A percentile compares a stretch with the other conserved stretches of the same genome.
These are phyloP conservation scores for Neotragus moschatus DNA, from an alignment of 2,113 vertebrate genomes.

Conservation along the genomic window DNA sequence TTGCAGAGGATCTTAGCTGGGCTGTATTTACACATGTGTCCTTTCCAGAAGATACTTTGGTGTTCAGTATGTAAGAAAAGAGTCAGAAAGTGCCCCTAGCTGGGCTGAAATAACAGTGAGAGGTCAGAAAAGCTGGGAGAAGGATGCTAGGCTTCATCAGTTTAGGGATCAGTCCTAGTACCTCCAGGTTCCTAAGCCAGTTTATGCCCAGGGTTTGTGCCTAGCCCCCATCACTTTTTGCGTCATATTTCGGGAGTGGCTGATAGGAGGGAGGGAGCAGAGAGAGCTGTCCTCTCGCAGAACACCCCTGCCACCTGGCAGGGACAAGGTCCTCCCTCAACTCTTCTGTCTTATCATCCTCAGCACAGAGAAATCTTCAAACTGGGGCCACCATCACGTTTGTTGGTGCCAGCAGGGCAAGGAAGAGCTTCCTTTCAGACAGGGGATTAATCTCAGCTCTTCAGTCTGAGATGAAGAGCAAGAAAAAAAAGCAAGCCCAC, in stretches of 20 bases:
- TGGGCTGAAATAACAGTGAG: not conserved
- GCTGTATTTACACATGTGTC: not conserved
- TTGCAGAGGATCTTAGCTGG: not conserved
- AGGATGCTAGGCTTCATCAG: not conserved
- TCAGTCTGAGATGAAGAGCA: not conserved
- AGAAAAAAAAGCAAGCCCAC: not conserved
- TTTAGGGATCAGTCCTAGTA: not conserved
- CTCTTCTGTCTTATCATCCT: not conserved
- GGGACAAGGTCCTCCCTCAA: not conserved
- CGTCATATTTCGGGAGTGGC: not conserved
- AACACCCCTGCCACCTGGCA: fast-evolving
- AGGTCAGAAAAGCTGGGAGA: not conserved
- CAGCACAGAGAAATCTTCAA: not conserved
- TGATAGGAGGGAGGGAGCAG: too few species aligned
- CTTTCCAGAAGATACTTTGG: not conserved
- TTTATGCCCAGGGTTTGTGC: not conserved
- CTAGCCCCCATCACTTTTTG: fast-evolving
- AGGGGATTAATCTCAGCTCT: not conserved
- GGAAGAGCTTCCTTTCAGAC: not conserved
- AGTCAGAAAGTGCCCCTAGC: not conserved
- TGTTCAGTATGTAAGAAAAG: not conserved
- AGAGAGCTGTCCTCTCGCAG: too few species aligned
- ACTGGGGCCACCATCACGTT: fast-evolving
- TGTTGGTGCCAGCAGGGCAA: not conserved
- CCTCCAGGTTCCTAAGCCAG: not conserved